phyloP scores from a whole-genome alignment of 2,888 invertebrate species.

The Silvanus unidentatus region DNA sequence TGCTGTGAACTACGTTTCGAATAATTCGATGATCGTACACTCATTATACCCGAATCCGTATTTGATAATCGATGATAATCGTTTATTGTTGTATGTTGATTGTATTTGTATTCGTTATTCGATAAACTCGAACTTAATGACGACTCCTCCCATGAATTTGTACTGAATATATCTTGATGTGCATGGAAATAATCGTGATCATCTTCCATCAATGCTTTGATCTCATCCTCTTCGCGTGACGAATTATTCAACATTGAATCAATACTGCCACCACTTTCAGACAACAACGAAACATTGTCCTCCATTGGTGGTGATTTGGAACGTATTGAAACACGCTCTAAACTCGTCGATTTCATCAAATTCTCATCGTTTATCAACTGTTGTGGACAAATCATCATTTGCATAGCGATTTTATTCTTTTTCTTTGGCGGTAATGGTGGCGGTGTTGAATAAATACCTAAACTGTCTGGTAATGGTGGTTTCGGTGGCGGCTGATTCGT shows the following conservation, averaged over 20 bases:
- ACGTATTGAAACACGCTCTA: slow-evolving; percentile 65
- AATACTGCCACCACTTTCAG: slow-evolving; percentile 71
- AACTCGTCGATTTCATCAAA: slow-evolving; percentile 55
- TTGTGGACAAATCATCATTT: slow-evolving; percentile 31
- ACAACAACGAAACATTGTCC: slow-evolving; percentile 61
- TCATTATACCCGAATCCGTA: slow-evolving; percentile 56
- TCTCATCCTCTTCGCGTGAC: slow-evolving; percentile 75
- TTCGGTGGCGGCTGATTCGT: slow-evolving; percentile 77
- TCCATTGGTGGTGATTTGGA: slow-evolving; percentile 61
- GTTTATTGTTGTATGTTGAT: slow-evolving; percentile 27
- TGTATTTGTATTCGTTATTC: slow-evolving; percentile 26
- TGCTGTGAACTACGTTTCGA: slow-evolving; percentile 59
- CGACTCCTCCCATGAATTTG: slow-evolving; percentile 41
- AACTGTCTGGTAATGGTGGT: slow-evolving; percentile 69
- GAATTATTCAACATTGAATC: slow-evolving; percentile 86
- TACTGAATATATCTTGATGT: slow-evolving; percentile 14
- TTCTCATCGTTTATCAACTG: slow-evolving; percentile 42
- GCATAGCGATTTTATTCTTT: slow-evolving; percentile 45
- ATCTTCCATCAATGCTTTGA: slow-evolving; percentile 56
- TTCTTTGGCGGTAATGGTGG: slow-evolving; percentile 77
- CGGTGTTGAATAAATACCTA: slow-evolving; percentile 53
- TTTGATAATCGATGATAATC: slow-evolving; percentile 43
- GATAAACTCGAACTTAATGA: slow-evolving; percentile 37
- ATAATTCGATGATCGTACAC: slow-evolving; percentile 56
- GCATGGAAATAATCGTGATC: slow-evolving; percentile 28